Conservation (phyloP, 2,888 invertebrate species). For the Euclidia mi region DNA sequence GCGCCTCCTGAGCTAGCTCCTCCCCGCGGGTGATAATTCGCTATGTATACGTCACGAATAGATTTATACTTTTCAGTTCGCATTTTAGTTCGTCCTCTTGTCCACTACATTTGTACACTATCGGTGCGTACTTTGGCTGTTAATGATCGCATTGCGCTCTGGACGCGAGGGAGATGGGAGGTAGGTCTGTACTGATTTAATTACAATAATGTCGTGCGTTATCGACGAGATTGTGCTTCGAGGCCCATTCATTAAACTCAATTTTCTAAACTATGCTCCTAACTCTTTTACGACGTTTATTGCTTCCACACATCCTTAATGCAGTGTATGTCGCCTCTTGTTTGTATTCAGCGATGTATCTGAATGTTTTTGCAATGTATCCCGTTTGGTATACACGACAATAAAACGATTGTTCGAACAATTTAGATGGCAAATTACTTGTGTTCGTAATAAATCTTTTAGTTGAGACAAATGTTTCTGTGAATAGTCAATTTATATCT, state of each 20-base stretch:
- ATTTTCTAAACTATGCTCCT: not conserved
- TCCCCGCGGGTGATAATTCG: constrained; percentile 10
- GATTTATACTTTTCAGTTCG: constrained; percentile 8
- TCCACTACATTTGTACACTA: not conserved
- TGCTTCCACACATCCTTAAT: too few relatives aligned
- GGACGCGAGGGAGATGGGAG: not conserved
- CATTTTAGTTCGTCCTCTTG: not conserved
- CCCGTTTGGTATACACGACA: too few relatives aligned
- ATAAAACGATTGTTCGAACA: too few relatives aligned
- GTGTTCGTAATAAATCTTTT: too few relatives aligned
- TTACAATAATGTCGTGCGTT: constrained; percentile 33
- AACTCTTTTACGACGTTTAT: not conserved
- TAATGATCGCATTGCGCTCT: not conserved
- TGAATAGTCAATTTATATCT: too few relatives aligned
- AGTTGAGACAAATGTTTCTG: too few relatives aligned
- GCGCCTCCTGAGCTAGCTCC: constrained; percentile 9
- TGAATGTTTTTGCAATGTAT: too few relatives aligned
- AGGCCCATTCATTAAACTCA: constrained; percentile 12
- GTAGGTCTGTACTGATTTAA: constrained; percentile 19
- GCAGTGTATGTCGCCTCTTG: too few relatives aligned
- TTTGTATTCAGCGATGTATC: too few relatives aligned
- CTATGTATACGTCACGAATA: constrained; percentile 5
- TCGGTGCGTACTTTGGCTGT: not conserved
- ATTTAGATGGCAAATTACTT: too few relatives aligned
- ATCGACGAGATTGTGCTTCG: constrained; percentile 20